Evolutionary conservation across 2,888 invertebrate genomes (phyloP), one percentile per base, ranked within the genome.

Genomic region (Amiota communis): DNA sequence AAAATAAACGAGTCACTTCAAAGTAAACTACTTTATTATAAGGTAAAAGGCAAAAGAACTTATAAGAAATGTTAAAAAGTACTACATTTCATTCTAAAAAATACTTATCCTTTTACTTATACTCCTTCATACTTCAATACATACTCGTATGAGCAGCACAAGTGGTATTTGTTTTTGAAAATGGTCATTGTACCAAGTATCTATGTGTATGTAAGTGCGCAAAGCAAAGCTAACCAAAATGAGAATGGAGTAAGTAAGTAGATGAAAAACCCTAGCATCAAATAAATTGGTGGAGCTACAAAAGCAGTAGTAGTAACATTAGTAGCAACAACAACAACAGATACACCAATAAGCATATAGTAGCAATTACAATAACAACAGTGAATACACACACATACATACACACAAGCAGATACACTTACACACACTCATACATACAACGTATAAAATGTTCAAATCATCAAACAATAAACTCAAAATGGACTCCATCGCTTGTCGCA

Each of bases 381-480:
- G 75, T n/a, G 47, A n/a, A 59, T 46, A 68, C 67, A 51, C 12
- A 51, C 6, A 20, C 51, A 23, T 11, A 17, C 12, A 67, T 1
- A 8, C 36, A 68, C 77, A 79, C 61, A 57, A 13, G 76, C 71
- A 78, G 72, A 79, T 76, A 78, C 77, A 82, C 75, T 74, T 77
- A 76, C 77, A 70, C 47, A 59, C 47, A 53, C 70, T 69, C 53
- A 6, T 36, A 36, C 36, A 23, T 23, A 74, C 68, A 71, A 72
- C 82, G 79, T 82, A 86, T 85, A 85, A 85, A 86, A 88, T 88
- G 87, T 87, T 88, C 88, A 89, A 89, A 89, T 89, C 89, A 89
- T 89, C 88, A 89, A 89, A 89, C 89, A 89, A 89, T 89, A 89
- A 89, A 89, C 89, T 89, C 88, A 88, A 88, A 89, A 89, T 89